These are phyloP conservation scores for Aptenodytes forsteri DNA, from an alignment of 2,113 vertebrate genomes.

Conservation along the genomic window DNA sequence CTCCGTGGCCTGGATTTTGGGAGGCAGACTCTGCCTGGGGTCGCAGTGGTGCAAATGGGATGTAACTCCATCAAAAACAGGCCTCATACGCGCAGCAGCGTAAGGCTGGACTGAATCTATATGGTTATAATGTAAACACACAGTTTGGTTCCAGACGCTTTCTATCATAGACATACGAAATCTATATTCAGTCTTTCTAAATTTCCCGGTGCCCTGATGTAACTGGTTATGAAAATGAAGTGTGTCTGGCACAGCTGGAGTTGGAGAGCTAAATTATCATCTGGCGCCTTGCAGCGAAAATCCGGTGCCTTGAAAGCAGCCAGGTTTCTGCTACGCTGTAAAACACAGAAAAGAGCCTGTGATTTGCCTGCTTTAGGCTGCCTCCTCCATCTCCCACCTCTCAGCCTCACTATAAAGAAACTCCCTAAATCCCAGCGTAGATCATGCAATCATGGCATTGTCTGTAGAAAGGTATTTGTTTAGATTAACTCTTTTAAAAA, in stretches of 20 bases:
- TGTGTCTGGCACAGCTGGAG: not conserved
- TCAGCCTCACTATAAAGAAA: not conserved
- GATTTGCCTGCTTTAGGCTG: accelerated
- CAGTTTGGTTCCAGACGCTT: not conserved
- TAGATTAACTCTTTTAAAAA: not conserved
- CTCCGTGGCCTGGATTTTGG: not conserved
- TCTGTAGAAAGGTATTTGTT: not conserved
- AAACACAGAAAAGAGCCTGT: not conserved
- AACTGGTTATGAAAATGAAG: not conserved
- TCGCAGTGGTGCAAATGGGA: not conserved
- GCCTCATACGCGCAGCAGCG: accelerated
- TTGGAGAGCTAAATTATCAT: not conserved
- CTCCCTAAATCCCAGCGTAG: not conserved
- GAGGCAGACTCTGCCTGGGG: not conserved
- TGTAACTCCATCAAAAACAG: not conserved
- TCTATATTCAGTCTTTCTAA: not conserved
- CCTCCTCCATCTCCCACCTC: not conserved
- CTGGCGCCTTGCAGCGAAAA: not conserved
- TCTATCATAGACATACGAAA: not conserved
- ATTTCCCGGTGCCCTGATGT: not conserved
- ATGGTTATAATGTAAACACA: not conserved
- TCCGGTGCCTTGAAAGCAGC: not conserved
- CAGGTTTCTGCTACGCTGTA: not conserved
- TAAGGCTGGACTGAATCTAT: not conserved
- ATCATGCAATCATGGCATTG: not conserved